phyloP scores from a whole-genome alignment of 2,888 invertebrate genomes.

The Plusia festucae region DNA sequence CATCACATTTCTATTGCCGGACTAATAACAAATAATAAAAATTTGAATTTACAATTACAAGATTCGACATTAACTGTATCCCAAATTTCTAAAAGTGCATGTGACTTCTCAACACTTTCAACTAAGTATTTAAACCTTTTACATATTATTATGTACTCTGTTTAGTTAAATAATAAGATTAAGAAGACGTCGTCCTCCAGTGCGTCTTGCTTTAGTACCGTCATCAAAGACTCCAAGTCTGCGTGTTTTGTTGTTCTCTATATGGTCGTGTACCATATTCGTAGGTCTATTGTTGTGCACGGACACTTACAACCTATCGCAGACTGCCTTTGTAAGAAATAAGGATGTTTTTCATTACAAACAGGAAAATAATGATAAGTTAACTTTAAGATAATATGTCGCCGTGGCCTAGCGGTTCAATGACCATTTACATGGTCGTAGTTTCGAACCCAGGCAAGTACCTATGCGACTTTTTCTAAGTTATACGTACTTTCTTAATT shows the following conservation, averaged over 20 bases:
- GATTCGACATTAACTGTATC: no score
- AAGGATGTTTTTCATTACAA: constrained; percentile 38
- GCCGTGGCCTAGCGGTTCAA: no score
- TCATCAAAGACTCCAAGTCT: constrained; percentile 39
- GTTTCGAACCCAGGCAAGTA: no score
- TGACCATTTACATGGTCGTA: no score
- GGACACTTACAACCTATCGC: constrained; percentile 60
- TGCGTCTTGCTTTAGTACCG: constrained; percentile 31
- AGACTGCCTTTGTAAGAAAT: constrained; percentile 42
- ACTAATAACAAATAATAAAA: no score
- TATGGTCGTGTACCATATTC: constrained; percentile 65
- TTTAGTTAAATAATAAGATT: constrained; percentile 27
- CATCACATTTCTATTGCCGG: no score
- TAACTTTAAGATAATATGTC: no score
- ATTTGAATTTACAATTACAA: no score
- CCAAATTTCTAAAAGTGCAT: no score
- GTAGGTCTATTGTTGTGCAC: constrained; percentile 66
- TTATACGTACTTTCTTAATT: no score
- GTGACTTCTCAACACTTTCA: no score
- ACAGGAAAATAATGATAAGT: constrained; percentile 14
- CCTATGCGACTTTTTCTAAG: no score
- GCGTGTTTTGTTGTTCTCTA: constrained; percentile 59
- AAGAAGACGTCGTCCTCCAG: constrained; percentile 16
- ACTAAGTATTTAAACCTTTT: background rate
- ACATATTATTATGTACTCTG: constrained; percentile 9